phyloP scores from a whole-genome alignment of 2,888 invertebrate species.

The Tiphia femorata region DNA sequence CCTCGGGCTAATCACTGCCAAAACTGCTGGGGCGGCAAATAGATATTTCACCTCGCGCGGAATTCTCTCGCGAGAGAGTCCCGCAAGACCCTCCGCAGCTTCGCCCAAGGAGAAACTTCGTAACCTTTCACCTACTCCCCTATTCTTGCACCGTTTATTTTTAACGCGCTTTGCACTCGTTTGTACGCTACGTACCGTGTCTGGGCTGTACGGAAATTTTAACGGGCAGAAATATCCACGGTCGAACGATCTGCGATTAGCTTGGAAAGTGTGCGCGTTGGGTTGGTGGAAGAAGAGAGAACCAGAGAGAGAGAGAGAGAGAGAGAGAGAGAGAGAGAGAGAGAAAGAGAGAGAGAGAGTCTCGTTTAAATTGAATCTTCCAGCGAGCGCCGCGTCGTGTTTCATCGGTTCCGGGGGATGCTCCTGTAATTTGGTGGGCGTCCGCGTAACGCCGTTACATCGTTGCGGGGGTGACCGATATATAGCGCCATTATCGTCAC shows the following conservation, averaged over 20 bases:
- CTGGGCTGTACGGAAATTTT: no score
- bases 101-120: not conserved
- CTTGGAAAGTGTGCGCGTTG: no score
- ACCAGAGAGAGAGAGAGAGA: not conserved
- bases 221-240: no score
- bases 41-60: no score
- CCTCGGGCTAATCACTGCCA: not conserved
- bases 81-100: not conserved
- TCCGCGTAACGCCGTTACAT: not conserved
- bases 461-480: no score
- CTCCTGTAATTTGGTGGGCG: not conserved
- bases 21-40: not conserved
- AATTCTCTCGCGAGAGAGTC: not conserved
- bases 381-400: not conserved
- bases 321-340: constrained; percentile 4
- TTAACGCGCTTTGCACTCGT: no score
- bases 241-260: no score
- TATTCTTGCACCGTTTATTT: not conserved
- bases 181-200: no score
- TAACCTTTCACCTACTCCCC: not conserved
- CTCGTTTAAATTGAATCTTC: not conserved
- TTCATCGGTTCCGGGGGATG: not conserved
- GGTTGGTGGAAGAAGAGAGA: not conserved
- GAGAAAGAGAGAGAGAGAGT: not conserved
- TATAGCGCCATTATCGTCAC: no score